Conservation (phyloP, 2,113 vertebrate genomes). For the Lutjanus erythropterus region DNA sequence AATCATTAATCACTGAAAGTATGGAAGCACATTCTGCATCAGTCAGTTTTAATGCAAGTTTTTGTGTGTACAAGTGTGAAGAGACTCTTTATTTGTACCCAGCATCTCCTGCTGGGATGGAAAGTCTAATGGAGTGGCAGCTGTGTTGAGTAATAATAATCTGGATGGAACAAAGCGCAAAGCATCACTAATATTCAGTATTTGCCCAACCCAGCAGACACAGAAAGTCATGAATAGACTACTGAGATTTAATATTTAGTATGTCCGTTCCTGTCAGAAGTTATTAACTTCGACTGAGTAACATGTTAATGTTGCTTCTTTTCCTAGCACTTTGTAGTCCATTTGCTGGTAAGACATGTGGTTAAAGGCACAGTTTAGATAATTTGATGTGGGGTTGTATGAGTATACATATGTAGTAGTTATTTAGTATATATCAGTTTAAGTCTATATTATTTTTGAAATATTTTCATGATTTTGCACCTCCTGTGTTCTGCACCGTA, state of each 20-base stretch:
- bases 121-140: conserved; percentile 8
- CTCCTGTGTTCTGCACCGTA: no score
- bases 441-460: no score
- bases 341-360: not conserved
- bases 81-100: not conserved
- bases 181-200: not conserved
- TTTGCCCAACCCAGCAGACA: not conserved
- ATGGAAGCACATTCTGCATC: not conserved
- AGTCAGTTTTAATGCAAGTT: not conserved
- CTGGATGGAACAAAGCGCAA: not conserved
- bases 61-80: not conserved
- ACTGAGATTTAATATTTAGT: not conserved
- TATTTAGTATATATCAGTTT: no score
- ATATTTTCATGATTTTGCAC: no score
- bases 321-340: not conserved
- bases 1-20: not conserved
- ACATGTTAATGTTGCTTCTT: not conserved
- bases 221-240: conserved; percentile 1
- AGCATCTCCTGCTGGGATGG: not conserved
- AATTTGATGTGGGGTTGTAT: no score
- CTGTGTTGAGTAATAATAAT: conserved; percentile 28
- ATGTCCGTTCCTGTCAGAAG: not conserved
- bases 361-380: no score
- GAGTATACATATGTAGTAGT: no score
- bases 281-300: not conserved